These are phyloP conservation scores for Apomyelois bistriatella DNA, from an alignment of 2,888 invertebrate species.

Conservation along the genomic window DNA sequence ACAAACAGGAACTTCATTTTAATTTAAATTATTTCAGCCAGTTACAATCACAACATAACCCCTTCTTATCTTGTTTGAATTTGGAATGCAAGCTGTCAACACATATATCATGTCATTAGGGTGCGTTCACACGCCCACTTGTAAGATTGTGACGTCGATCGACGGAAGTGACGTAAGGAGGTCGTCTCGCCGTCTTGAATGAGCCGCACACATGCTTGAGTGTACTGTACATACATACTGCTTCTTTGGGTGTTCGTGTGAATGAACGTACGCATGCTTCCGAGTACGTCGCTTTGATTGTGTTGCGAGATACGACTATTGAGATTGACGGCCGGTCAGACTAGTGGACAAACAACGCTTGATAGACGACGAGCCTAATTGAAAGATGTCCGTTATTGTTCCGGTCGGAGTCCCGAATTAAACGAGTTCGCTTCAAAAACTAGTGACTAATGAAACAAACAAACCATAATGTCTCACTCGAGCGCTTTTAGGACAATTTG, in stretches of 20 bases:
- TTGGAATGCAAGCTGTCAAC: conserved; percentile 53
- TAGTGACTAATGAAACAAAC: conserved; percentile 50
- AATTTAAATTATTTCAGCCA: conserved; percentile 27
- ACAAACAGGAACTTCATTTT: conserved; percentile 39
- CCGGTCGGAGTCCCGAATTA: conserved; percentile 44
- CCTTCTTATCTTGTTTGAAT: conserved; percentile 51
- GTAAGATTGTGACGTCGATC: conserved; percentile 66
- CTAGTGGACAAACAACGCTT: conserved; percentile 52
- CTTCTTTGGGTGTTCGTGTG: conserved; percentile 38
- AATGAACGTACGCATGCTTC: conserved; percentile 64
- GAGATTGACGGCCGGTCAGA: conserved; percentile 55
- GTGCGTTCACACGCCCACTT: conserved; percentile 66
- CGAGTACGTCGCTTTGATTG: conserved; percentile 33
- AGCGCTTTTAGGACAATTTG: conserved; percentile 58
- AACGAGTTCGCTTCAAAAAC: conserved; percentile 39
- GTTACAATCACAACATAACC: conserved; percentile 21
- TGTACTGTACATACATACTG: conserved; percentile 22
- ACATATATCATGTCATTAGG: conserved; percentile 48
- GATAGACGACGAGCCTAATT: conserved; percentile 56
- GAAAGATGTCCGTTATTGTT: conserved; percentile 54
- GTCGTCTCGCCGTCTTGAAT: conserved; percentile 61
- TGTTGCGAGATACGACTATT: conserved; percentile 49
- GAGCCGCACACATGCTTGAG: conserved; percentile 50
- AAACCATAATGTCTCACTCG: conserved; percentile 58
- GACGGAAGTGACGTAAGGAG: conserved; percentile 69